A percentile compares a stretch with the other conserved stretches of the same genome.
Evolutionary conservation across 2,113 vertebrate genomes (phyloP).

Genomic region (Sylvia atricapilla): DNA sequence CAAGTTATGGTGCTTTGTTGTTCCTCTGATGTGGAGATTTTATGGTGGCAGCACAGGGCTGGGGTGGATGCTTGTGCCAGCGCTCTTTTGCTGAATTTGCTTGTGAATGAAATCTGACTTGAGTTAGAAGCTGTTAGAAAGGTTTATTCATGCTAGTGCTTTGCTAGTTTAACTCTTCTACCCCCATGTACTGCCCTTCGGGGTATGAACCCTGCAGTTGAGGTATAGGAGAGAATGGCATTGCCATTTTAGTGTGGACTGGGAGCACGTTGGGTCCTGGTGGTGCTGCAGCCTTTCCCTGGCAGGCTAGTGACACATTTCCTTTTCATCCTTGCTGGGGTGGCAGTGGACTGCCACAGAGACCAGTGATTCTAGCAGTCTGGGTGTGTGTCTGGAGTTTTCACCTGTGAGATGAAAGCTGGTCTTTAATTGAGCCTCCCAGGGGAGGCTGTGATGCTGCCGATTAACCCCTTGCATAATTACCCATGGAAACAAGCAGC

Average conservation of each 20-base stretch:
- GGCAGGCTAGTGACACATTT: background rate
- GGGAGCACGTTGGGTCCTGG: rapidly evolving
- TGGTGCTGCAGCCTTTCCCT: background rate
- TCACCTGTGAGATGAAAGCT: background rate
- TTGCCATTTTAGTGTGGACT: rapidly evolving
- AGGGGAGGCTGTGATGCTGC: background rate
- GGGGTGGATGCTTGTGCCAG: rapidly evolving
- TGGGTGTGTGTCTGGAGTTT: background rate
- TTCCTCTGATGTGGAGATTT: background rate
- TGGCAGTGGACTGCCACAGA: background rate
- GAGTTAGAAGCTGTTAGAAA: background rate
- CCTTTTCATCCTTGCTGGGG: background rate
- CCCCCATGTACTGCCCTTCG: background rate
- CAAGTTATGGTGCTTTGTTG: background rate
- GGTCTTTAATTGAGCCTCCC: background rate
- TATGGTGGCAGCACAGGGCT: too few relatives aligned
- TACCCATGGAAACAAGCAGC: background rate
- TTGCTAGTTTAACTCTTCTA: background rate
- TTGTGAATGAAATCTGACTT: background rate
- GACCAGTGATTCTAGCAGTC: background rate
- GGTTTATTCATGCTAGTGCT: background rate
- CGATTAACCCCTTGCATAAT: background rate
- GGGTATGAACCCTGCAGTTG: background rate
- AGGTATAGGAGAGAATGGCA: background rate
- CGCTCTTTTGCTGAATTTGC: background rate